Evolutionary conservation across 2,113 vertebrate species (phyloP).

Genomic region (Rutilus rutilus): DNA sequence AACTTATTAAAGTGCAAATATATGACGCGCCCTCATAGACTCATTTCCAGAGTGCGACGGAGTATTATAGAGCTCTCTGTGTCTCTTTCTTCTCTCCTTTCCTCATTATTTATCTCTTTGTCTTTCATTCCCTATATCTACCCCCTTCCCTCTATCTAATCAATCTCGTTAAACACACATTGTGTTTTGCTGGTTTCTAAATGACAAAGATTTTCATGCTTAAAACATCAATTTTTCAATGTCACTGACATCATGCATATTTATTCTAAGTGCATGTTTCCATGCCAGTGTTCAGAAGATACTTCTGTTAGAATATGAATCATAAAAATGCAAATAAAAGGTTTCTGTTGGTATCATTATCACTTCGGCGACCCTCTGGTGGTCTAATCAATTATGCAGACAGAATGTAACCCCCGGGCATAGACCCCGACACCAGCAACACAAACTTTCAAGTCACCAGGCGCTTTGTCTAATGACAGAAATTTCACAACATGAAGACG

Average conservation of each 20-base stretch:
- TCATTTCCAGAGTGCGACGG: slow-evolving; percentile 32
- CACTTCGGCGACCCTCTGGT: slow-evolving; percentile 62
- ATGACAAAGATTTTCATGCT: slow-evolving; percentile 31
- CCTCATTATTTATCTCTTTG: background rate
- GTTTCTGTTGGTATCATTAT: slow-evolving; percentile 53
- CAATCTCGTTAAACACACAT: slow-evolving; percentile 15
- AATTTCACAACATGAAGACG: slow-evolving; percentile 75
- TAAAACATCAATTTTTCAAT: slow-evolving; percentile 26
- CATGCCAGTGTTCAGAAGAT: slow-evolving; percentile 32
- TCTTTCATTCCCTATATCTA: background rate
- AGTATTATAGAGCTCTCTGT: slow-evolving; percentile 26
- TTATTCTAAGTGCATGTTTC: slow-evolving; percentile 32
- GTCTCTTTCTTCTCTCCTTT: background rate
- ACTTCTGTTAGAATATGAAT: slow-evolving; percentile 53
- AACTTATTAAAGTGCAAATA: slow-evolving; percentile 64
- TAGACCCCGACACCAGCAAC: slow-evolving; percentile 68
- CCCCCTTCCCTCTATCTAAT: background rate
- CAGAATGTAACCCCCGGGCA: slow-evolving; percentile 73
- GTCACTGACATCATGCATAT: slow-evolving; percentile 31
- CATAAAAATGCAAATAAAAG: slow-evolving; percentile 56
- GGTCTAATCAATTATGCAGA: slow-evolving; percentile 75
- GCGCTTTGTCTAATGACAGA: slow-evolving; percentile 80
- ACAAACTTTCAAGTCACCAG: slow-evolving; percentile 75
- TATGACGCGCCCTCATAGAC: slow-evolving; percentile 37
- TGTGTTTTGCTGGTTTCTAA: slow-evolving; percentile 3